Conservation (phyloP, 1,140 invertebrate genomes). For the Ditylenchus dipsaci region DNA sequence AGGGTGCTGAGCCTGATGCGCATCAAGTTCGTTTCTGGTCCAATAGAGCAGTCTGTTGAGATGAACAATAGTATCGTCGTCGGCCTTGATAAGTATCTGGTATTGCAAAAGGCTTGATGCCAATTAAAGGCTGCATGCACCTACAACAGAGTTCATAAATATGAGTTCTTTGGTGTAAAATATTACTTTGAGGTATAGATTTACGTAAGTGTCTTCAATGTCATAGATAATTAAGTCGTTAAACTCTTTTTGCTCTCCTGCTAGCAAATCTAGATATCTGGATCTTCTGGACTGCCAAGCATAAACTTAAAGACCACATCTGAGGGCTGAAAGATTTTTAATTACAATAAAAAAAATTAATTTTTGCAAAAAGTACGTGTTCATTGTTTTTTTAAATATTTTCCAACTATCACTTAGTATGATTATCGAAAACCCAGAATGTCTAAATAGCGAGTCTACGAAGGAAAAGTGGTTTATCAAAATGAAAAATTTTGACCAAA, state of each 20-base stretch:
- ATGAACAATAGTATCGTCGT: conserved; percentile 29
- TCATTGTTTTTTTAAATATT: too few species aligned
- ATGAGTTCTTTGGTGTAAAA: background rate
- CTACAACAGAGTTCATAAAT: conserved; percentile 8
- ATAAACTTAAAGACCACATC: conserved; percentile 15
- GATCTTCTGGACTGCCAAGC: conserved; percentile 13
- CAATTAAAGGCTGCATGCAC: conserved; percentile 25
- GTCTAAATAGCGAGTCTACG: too few species aligned
- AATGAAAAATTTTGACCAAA: too few species aligned
- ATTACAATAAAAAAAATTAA: too few species aligned
- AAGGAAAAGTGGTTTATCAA: too few species aligned
- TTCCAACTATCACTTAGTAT: too few species aligned
- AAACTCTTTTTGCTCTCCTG: conserved; percentile 13
- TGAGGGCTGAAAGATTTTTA: background rate
- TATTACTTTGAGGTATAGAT: conserved; percentile 29
- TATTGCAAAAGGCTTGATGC: conserved; percentile 16
- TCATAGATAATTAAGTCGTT: conserved; percentile 30
- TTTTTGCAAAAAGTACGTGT: too few species aligned
- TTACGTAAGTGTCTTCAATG: conserved; percentile 26
- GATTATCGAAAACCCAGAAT: too few species aligned
- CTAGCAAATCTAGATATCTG: conserved; percentile 6
- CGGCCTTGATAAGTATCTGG: conserved; percentile 23
- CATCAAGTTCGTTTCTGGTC: conserved; percentile 25
- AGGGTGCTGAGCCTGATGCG: background rate
- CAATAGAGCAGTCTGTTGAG: conserved; percentile 17